Base-by-base conservation (phyloP, 2,113 vertebrate genomes). In the Syngnathus floridae region DNA sequence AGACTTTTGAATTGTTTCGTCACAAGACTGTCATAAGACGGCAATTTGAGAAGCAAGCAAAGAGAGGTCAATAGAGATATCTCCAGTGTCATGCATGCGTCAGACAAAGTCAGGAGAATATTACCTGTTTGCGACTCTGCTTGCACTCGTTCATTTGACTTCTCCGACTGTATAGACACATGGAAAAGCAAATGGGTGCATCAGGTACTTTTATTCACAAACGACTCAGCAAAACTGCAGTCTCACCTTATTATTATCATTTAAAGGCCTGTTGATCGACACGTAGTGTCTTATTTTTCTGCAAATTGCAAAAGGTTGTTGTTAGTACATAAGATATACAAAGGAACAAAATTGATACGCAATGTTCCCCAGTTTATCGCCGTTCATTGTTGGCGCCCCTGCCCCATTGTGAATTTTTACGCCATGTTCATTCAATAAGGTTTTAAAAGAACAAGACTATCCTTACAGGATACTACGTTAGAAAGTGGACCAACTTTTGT, bases 241-340 rank as follows among this genome's bases (percentile, higher is more conserved):
- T 73, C 54, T 76, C 91, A 98, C 96, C 96, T 95, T 96, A 90
- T 90, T 96, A 91, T 90, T 95, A 90, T 95, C 93, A 85, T 90
- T 93, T 93, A 92, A 96, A 87, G 93, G 91, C 90, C 92, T 92
- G 91, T 94, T 95, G 92, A 98, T 93, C 84, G 95, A 99, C 95
- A 99, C 96, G 95, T 97, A 99, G 95, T 99, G 96, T 93, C 96
- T 95, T 91, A 97, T 94, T 93, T 95, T 98, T 90, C 96, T 99
- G 92, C 64, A 90, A 85, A 84, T 64, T 79, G 89, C 83, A 90
- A 88, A 65, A 59, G 9, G 7, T 36, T 17, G 48, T 72, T 16
- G 26, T 56, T 17, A 67, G 26, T 68, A 63, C 37, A 64, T 12
- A 36, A 60, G 26, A 16, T 40, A 48, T 49, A n/a, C 49, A 22